Evolutionary conservation across 2,113 vertebrate species (phyloP), one percentile per base, ranked within the genome.

Genomic region (Sander lucioperca): DNA sequence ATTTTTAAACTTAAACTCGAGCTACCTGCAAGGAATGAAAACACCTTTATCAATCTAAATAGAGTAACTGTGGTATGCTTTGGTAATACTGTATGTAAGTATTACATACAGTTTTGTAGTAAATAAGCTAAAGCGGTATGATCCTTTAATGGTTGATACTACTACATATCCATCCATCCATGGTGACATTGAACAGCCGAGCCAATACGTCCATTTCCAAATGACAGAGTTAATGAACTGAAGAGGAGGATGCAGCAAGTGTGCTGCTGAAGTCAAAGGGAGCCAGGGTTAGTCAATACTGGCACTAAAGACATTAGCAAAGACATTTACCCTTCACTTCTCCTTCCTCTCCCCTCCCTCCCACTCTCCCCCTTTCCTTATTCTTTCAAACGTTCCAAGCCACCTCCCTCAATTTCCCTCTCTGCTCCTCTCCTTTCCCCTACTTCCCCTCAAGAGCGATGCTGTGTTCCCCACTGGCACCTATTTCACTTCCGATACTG

Each of bases 281-380:
- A 82, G 77, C 47, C 67, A 8, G 47, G 14, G 70, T 63, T 51
- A 54, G 84, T 91, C 84, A 91, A 85, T 84, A 89, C 39, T 62
- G 71, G 58, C 68, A 82, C 69, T 63, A 19, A 61, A 85, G 81
- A 86, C 86, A 83, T 88, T 71, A 86, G 84, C 65, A 74, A 74
- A 88, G 74, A 90, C 79, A 56, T 91, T 87, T 81, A 79, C 78
- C 88, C 83, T 91, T 89, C 86, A 85, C 69, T 69, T 89, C 69
- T 50, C 80, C 86, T 80, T 85, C 66, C 73, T 64, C 48, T 53
- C 33, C 57, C 7, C 53, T n/a, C 39, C 25, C 50, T 39, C 19
- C 72, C 30, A 3, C 56, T 36, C 50, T 16, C 43, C 33, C 30
- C 53, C 21, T 61, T 72, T 61, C 23, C 74, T 79, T 79, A 27